These are phyloP conservation scores for Erpobdella octoculata DNA, from an alignment of 2,888 invertebrate genomes.

Conservation along the genomic window DNA sequence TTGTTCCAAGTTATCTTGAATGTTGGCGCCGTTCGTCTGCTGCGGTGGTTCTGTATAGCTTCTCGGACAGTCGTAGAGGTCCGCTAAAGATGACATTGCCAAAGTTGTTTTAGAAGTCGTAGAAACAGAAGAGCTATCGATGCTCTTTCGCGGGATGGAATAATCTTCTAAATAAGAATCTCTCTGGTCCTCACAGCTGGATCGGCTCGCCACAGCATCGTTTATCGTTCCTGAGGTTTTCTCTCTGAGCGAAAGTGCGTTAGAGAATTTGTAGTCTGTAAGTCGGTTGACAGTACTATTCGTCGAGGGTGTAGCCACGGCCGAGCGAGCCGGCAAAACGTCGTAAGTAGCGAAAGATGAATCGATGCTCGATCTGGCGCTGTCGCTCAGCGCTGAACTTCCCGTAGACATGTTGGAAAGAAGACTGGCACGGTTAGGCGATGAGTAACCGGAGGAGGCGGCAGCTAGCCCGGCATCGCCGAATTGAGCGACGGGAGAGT, in stretches of 20 bases:
- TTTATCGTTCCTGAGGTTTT: neutral
- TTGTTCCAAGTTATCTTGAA: slow-evolving; percentile 7
- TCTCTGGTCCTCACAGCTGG: slow-evolving; percentile 22
- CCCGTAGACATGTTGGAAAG: slow-evolving; percentile 49
- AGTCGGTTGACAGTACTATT: neutral
- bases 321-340: neutral
- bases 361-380: slow-evolving; percentile 56
- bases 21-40: neutral
- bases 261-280: neutral
- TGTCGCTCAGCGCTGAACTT: slow-evolving; percentile 58
- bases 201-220: neutral
- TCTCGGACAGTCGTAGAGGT: slow-evolving; percentile 32
- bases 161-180: slow-evolving; percentile 33
- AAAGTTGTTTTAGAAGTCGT: slow-evolving; percentile 7
- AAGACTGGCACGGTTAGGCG: slow-evolving; percentile 49
- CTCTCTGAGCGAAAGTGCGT: neutral
- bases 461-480: neutral
- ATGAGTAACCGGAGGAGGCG: neutral
- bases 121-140: no score
- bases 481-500: no score
- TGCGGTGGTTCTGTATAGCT: neutral
- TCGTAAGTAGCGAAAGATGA: slow-evolving; percentile 38
- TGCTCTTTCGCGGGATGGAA: slow-evolving; percentile 27
- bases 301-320: neutral
- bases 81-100: slow-evolving; percentile 4